Conservation (phyloP, 2,888 invertebrate species). For the Apoderus coryli region DNA sequence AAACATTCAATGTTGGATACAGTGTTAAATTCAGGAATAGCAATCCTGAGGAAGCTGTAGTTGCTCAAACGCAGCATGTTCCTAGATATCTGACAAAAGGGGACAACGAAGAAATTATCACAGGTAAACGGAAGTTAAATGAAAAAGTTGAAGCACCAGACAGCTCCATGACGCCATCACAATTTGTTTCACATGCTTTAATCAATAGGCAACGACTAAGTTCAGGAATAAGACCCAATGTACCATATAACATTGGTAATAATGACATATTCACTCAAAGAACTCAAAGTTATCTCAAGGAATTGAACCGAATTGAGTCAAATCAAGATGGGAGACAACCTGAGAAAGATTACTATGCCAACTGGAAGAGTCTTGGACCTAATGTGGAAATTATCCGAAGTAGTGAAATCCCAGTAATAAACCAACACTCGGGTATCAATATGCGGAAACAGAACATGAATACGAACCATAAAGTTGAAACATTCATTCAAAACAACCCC, state of each 20-base stretch:
- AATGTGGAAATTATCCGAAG: constrained; percentile 6
- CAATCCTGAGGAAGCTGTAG: too few relatives aligned
- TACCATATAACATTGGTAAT: background rate
- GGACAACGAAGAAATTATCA: constrained; percentile 15
- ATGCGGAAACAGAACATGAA: background rate
- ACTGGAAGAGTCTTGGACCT: constrained; percentile 4
- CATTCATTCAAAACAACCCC: background rate
- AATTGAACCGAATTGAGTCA: constrained; percentile 2
- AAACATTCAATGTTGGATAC: constrained; percentile 16
- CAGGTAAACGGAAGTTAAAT: constrained; percentile 14
- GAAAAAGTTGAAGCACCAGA: constrained; percentile 14
- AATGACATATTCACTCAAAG: constrained; percentile 1
- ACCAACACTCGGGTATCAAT: too few relatives aligned
- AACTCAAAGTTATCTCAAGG: constrained; percentile 4
- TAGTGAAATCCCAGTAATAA: constrained; percentile 4
- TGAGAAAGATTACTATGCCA: background rate
- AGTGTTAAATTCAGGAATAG: constrained; percentile 13
- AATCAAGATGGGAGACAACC: background rate
- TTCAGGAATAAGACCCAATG: constrained; percentile 14
- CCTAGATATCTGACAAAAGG: background rate
- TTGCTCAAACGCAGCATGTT: background rate
- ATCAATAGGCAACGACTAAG: constrained; percentile 13
- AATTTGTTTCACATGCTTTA: constrained; percentile 10
- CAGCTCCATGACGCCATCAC: constrained; percentile 10
- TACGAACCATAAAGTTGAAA: constrained; percentile 1